Evolutionary conservation across 2,797 vertebrate genomes (phyloP), one percentile per base, ranked within the genome.

Genomic region (Antrozous pallidus): DNA sequence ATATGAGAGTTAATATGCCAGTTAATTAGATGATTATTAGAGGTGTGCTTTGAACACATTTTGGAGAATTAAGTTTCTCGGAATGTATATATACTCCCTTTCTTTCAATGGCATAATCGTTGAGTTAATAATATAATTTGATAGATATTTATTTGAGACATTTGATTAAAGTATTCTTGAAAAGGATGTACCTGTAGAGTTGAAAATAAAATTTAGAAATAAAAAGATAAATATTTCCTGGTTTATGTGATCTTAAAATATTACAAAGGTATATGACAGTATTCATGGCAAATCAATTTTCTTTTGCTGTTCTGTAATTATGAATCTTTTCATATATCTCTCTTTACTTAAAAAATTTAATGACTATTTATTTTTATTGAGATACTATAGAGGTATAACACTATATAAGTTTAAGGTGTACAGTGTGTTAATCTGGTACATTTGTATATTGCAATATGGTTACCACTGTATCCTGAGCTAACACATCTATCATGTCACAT

Each of bases 51-150:
- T 47, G 81, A 61, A 73, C 67, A 5, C 24, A 93, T 47, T 9
- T 95, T 47, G 20, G 17, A 69, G 26, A 93, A 81, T 45, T 89
- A 80, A 67, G 9, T 88, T 94, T 22, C 8, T 80, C 91, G 24
- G 31, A 58, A 80, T 82, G 17, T 5, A 96, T 79, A 81, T 47
- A 18, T 89, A 95, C 84, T 90, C 79, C 8, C 24, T 89, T 96
- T 26, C 20, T 90, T 96, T 94, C 11, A 61, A 79, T 47, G n/a
- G n/a, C n/a, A n/a, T n/a, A n/a, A n/a, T n/a, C n/a, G 8, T 49
- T 96, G 36, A 83, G 8, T 92, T 69, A 78, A 5, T 84, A 67
- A 90, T 90, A 74, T 78, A 94, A 84, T 49, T 87, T 63, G 75
- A 75, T 5, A 47, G 10, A 3, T 63, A 42, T 87, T 71, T 61